A percentile compares a stretch with the other conserved stretches of the same genome.
These are phyloP conservation scores for Megaptera novaeangliae DNA, from an alignment of 2,113 vertebrate species.

Conservation along the genomic window DNA sequence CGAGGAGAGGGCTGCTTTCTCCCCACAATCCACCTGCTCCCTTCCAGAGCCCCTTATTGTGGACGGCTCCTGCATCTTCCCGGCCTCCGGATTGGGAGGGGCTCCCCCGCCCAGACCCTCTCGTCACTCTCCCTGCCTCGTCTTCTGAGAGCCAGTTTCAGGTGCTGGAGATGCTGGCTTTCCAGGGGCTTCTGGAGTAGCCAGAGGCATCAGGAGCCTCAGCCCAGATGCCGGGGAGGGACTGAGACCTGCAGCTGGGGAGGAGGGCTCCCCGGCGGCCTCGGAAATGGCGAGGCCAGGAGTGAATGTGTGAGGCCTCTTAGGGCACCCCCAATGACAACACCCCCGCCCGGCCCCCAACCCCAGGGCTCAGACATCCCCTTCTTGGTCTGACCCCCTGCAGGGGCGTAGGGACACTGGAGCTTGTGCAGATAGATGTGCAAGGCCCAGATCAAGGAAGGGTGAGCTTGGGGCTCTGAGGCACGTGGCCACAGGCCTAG, in stretches of 20 bases:
- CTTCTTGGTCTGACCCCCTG: background rate
- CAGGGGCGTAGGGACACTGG: background rate
- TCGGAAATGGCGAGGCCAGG: too few species aligned
- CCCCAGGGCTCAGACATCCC: background rate
- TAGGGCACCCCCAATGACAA: background rate
- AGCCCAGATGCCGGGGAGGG: background rate
- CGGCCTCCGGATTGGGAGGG: background rate
- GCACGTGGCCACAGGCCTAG: background rate
- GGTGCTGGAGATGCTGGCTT: background rate
- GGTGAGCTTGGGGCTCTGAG: too few species aligned
- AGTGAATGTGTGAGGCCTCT: background rate
- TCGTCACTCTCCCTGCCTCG: too few species aligned
- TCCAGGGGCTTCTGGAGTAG: background rate
- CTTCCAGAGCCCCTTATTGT: background rate
- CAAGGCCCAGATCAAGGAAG: background rate
- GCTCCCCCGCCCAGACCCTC: background rate
- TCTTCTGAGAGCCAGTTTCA: background rate
- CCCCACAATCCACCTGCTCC: rapidly evolving
- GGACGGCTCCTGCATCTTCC: too few species aligned
- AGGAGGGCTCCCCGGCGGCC: too few species aligned
- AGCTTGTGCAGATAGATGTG: background rate
- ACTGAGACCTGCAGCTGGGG: background rate
- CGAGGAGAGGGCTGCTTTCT: background rate
- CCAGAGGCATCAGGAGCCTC: background rate
- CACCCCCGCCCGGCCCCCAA: rapidly evolving